Evolutionary conservation across 2,797 vertebrate genomes (phyloP), one percentile per base, ranked within the genome.

Genomic region (Hemitrygon akajei): DNA sequence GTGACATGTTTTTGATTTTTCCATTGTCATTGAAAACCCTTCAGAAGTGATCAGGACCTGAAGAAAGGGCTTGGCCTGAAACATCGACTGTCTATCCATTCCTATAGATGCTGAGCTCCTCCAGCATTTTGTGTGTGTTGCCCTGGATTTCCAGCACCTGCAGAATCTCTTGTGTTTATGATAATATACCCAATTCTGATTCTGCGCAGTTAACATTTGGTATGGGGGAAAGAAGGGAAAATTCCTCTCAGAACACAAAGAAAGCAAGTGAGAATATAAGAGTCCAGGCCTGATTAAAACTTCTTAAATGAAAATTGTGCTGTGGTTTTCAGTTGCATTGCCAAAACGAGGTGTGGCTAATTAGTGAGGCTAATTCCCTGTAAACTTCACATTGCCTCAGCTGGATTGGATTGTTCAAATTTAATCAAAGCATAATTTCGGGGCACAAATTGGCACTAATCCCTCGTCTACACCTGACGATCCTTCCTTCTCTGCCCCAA

Each of bases 391-490:
- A 6, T 14, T 87, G 84, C 56, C 84, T 63, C 84, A 87, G 63
- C 86, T 66, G 60, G 18, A 89, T 34, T 20, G 60, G 69, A 69
- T 69, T 89, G 63, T 89, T 89, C 60, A 89, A 89, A 89, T 66
- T 66, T 37, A 37, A 93, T 47, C 47, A 30, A 56, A 76, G 91
- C 91, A 75, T 93, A 56, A 27, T 56, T 93, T 93, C 27, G 34
- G 91, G 91, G 91, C 91, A 47, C 40, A 76, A 75, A 75, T 93
- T 76, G 69, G 69, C 91, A 73, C 69, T 56, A 75, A 93, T 93
- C 71, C 71, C 63, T 34, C 75, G 56, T 56, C 71, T 93, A 30
- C 71, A 93, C 71, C 73, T 58, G 40, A 56, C 34, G 56, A 75
- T 76, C 69, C 56, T 27, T 47, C 22, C 76, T 71, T 40, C 40